A percentile compares a stretch with the other conserved stretches of the same genome.
Evolutionary conservation across 2,797 vertebrate species (phyloP).

Genomic region (Capromys pilorides): DNA sequence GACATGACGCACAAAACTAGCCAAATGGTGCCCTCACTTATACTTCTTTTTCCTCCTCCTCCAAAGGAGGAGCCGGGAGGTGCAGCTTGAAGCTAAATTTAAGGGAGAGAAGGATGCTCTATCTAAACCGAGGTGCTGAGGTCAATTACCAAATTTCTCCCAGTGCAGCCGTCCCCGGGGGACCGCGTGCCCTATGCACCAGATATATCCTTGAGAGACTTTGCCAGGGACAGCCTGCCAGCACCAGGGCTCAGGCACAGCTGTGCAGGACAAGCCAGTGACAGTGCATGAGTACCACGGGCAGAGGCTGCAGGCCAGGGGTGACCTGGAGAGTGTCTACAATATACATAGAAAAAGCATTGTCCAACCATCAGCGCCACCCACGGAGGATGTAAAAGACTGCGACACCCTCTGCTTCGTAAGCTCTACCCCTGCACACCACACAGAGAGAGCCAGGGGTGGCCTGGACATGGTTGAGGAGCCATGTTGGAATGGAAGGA

Average conservation of each 20-base stretch:
- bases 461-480: not conserved
- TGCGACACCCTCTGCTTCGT: accelerated
- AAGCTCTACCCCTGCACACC: not conserved
- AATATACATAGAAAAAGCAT: accelerated
- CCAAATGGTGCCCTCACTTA: not conserved
- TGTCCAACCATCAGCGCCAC: not conserved
- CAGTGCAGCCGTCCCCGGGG: not conserved
- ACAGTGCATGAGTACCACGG: accelerated
- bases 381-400: not conserved
- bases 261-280: not conserved
- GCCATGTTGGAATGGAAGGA: not conserved
- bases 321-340: not conserved
- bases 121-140: conserved; percentile 51
- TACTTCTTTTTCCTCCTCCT: not conserved
- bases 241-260: not conserved
- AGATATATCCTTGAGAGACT: not conserved
- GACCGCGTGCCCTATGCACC: not conserved
- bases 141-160: conserved; percentile 59
- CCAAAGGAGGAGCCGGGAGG: conserved; percentile 27
- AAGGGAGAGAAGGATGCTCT: not conserved
- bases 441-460: not conserved
- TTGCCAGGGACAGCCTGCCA: not conserved
- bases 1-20: conserved; percentile 32
- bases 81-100: conserved; percentile 21
- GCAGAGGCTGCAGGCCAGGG: not conserved